Evolutionary conservation across 2,888 invertebrate species (phyloP).

Genomic region (Xestia xanthographa): DNA sequence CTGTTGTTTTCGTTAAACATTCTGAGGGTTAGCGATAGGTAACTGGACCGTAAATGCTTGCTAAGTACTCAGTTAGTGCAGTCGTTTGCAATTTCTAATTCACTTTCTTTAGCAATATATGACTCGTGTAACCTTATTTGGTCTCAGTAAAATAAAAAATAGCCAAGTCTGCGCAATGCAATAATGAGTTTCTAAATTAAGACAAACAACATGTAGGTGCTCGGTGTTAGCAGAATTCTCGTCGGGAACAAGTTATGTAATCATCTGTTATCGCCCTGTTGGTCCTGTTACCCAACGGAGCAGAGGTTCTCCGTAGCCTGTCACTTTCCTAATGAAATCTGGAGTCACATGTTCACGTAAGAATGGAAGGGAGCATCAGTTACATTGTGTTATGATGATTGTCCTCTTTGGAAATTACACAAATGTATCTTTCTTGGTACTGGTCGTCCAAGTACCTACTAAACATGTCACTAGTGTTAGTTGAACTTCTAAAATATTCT

Average conservation of each 20-base stretch:
- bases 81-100: background rate
- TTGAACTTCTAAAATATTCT: background rate
- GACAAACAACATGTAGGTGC: background rate
- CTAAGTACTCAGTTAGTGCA: background rate
- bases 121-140: background rate
- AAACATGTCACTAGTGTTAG: background rate
- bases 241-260: constrained; percentile 35
- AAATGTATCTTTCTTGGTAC: background rate
- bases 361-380: background rate
- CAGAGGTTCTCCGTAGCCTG: constrained; percentile 23
- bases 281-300: constrained; percentile 26
- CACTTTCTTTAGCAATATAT: background rate
- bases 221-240: constrained; percentile 5
- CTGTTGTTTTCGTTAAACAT: background rate
- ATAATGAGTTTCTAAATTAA: background rate
- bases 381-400: background rate
- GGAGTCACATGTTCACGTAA: constrained; percentile 25
- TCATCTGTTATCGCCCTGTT: constrained; percentile 18
- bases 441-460: background rate
- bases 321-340: constrained; percentile 27
- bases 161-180: no score
- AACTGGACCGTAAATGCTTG: background rate
- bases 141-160: background rate
- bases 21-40: background rate
- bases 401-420: constrained; percentile 1